Evolutionary conservation across 2,113 vertebrate species (phyloP).

Genomic region (Aegotheles bennettii): DNA sequence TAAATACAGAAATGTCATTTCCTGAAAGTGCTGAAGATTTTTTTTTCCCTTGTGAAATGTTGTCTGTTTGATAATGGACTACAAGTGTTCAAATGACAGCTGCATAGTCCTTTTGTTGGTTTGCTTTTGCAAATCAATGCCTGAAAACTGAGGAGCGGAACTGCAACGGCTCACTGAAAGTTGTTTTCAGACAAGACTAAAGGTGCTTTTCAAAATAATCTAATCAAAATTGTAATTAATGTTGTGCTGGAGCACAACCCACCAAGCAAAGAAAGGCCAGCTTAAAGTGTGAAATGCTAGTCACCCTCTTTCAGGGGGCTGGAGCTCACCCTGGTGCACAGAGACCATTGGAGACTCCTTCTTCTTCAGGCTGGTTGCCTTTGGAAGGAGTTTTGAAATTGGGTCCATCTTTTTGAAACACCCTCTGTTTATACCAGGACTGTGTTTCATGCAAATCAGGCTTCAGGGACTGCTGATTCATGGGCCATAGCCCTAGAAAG

Average conservation of each 20-base stretch:
- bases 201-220: not conserved
- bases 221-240: not conserved
- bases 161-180: not conserved
- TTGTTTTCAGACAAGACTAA: not conserved
- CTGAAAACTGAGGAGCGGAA: not conserved
- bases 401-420: no score
- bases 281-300: not conserved
- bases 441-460: no score
- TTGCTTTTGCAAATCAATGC: not conserved
- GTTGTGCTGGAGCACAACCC: accelerated
- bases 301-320: not conserved
- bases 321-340: not conserved
- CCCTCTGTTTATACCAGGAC: no score
- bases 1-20: not conserved
- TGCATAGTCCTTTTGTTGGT: not conserved
- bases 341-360: not conserved
- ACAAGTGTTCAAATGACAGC: not conserved
- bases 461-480: no score
- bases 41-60: not conserved
- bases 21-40: not conserved
- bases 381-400: no score
- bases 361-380: not conserved
- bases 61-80: not conserved
- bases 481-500: no score
- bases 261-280: not conserved